Base-by-base conservation (phyloP, 2,797 vertebrate genomes). In the Poecilia velifera region DNA sequence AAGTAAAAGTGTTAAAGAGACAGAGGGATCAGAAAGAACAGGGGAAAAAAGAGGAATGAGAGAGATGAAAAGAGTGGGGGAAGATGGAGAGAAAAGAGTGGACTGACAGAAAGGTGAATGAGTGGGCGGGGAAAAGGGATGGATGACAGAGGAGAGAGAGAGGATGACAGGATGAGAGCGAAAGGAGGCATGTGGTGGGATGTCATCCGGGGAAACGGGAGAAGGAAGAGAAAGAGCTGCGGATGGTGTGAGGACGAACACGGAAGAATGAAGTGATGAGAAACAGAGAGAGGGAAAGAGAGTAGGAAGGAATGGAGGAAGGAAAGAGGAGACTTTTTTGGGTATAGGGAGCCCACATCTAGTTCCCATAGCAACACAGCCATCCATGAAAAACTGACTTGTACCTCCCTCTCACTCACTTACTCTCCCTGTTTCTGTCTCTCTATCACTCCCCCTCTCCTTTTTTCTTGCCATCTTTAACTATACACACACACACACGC, bases 281-380 rank as follows among this genome's bases (percentile, higher is more conserved):
- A 88, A 81, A 89, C 22, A 22, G 80, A 90, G 86, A 88, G 78
- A 91, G 82, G 84, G 76, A 92, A 87, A 81, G 82, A 90, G 72
- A 84, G 82, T 89, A 88, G 83, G 91, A 91, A 91, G 79, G 86
- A 90, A 91, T 90, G 91, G 93, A 92, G 92, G 92, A 94, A 92
- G 89, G 92, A 91, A 85, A 84, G 92, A 95, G 92, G 91, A 94
- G 94, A 95, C 94, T 96, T 64, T 96, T 95, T 95, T 94, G 90
- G 94, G 94, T 93, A 96, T 93, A 95, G 90, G 90, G 93, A 95
- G 91, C 95, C 94, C 93, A 95, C 94, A 93, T 95, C 95, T 95
- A 95, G 96, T 96, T 96, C 94, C 96, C 95, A 96, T 96, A 96
- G 96, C 95, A 96, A 96, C 96, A 93, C 93, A 95, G 93, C 92